These are phyloP conservation scores for Fundulus diaphanus DNA, from an alignment of 2,797 vertebrate genomes.

Conservation along the genomic window DNA sequence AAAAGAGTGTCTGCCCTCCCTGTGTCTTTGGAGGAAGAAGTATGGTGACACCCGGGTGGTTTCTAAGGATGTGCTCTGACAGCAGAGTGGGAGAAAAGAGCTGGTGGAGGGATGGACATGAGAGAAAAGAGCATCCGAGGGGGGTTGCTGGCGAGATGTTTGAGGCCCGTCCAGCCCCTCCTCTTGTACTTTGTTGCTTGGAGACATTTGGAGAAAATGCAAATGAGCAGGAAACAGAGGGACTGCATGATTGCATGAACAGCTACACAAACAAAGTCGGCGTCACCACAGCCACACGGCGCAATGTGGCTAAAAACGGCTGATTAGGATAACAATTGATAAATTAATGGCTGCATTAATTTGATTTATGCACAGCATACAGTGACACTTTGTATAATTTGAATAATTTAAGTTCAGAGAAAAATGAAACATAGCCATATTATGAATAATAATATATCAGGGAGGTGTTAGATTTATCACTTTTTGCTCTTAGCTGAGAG, in stretches of 20 bases:
- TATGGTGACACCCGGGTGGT: slow-evolving; percentile 75
- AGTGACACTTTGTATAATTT: slow-evolving; percentile 72
- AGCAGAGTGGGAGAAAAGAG: slow-evolving; percentile 60
- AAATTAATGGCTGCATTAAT: slow-evolving; percentile 77
- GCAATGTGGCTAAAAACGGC: slow-evolving; percentile 68
- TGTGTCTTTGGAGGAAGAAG: slow-evolving; percentile 78
- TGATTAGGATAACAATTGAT: slow-evolving; percentile 80
- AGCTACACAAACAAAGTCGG: slow-evolving; percentile 73
- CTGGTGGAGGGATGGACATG: slow-evolving; percentile 59
- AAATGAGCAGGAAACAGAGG: slow-evolving; percentile 74
- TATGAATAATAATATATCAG: slow-evolving; percentile 62
- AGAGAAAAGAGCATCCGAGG: slow-evolving; percentile 62
- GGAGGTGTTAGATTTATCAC: slow-evolving; percentile 33
- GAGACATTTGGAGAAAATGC: slow-evolving; percentile 77
- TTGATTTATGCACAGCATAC: slow-evolving; percentile 74
- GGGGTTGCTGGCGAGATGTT: slow-evolving; percentile 62
- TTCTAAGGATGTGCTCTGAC: slow-evolving; percentile 75
- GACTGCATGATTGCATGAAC: slow-evolving; percentile 70
- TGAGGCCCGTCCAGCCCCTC: slow-evolving; percentile 66
- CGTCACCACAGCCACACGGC: slow-evolving; percentile 60
- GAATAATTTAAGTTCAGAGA: slow-evolving; percentile 75
- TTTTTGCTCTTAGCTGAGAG: slow-evolving; percentile 20
- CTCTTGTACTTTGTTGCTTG: slow-evolving; percentile 68
- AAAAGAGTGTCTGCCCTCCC: slow-evolving; percentile 79
- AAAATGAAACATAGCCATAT: slow-evolving; percentile 59